These are phyloP conservation scores for Xestia sexstrigata DNA, from an alignment of 2,888 invertebrate genomes.

Conservation along the genomic window DNA sequence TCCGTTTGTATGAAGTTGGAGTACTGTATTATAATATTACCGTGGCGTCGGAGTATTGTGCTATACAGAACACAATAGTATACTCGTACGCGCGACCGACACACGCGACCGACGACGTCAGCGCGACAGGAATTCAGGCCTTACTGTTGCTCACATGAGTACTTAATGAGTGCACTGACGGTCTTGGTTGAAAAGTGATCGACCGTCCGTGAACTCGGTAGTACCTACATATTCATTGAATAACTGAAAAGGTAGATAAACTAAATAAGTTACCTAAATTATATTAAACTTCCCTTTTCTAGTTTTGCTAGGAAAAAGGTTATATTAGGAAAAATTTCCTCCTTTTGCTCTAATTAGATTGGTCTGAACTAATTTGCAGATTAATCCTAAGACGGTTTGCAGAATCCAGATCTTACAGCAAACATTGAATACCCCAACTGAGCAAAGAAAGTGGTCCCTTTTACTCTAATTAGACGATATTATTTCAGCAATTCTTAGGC, in stretches of 20 bases:
- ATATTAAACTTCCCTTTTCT: not conserved
- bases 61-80: too few relatives aligned
- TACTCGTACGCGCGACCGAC: too few relatives aligned
- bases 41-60: too few relatives aligned
- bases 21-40: too few relatives aligned
- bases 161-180: too few relatives aligned
- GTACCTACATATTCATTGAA: not conserved
- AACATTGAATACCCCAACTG: not conserved
- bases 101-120: too few relatives aligned
- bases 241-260: not conserved
- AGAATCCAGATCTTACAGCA: not conserved
- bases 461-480: slow-evolving; percentile 1
- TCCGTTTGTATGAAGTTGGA: too few relatives aligned
- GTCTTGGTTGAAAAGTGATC: too few relatives aligned
- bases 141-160: too few relatives aligned
- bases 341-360: not conserved
- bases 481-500: not conserved
- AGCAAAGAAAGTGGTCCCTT: not conserved
- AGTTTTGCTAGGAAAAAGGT: not conserved
- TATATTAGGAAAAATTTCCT: not conserved
- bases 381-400: not conserved
- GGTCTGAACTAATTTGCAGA: not conserved
- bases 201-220: too few relatives aligned
- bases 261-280: not conserved
- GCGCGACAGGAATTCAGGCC: too few relatives aligned